These are phyloP conservation scores for Drosophila imparisetae DNA, from an alignment of 2,888 invertebrate species.

Conservation along the genomic window DNA sequence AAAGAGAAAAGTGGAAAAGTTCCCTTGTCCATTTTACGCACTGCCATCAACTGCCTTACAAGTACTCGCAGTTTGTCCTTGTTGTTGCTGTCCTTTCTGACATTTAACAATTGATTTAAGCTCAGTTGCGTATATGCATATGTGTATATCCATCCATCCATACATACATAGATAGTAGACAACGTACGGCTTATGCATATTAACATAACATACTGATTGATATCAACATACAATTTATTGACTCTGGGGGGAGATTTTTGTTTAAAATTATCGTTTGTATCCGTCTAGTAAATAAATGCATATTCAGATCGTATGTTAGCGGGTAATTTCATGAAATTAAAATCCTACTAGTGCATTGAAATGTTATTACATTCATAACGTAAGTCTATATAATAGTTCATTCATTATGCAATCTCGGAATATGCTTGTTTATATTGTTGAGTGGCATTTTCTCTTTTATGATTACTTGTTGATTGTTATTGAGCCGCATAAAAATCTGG, in stretches of 20 bases:
- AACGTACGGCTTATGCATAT: constrained; percentile 11
- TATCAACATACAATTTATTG: constrained; percentile 16
- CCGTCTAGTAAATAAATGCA: not conserved
- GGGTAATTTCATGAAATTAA: not conserved
- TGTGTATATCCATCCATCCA: not conserved
- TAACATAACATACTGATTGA: constrained; percentile 27
- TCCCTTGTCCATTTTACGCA: constrained; percentile 48
- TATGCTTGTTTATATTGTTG: not conserved
- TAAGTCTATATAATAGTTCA: not conserved
- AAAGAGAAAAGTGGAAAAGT: constrained; percentile 50
- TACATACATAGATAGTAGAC: not conserved
- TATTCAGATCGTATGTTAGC: not conserved
- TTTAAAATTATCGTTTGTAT: not conserved
- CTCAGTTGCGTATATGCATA: constrained; percentile 10
- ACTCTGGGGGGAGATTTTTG: not conserved
- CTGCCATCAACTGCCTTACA: constrained; percentile 22
- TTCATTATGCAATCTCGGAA: not conserved
- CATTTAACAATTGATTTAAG: constrained; percentile 63
- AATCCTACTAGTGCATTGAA: not conserved
- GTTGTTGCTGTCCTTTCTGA: constrained; percentile 21
- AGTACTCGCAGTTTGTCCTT: constrained; percentile 13
- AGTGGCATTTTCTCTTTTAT: not conserved
- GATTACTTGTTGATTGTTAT: constrained; percentile 2
- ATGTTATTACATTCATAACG: not conserved
- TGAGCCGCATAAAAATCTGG: constrained; percentile 10